Evolutionary conservation across 2,888 invertebrate species (phyloP).

Genomic region (Asteroscopus sphinx): DNA sequence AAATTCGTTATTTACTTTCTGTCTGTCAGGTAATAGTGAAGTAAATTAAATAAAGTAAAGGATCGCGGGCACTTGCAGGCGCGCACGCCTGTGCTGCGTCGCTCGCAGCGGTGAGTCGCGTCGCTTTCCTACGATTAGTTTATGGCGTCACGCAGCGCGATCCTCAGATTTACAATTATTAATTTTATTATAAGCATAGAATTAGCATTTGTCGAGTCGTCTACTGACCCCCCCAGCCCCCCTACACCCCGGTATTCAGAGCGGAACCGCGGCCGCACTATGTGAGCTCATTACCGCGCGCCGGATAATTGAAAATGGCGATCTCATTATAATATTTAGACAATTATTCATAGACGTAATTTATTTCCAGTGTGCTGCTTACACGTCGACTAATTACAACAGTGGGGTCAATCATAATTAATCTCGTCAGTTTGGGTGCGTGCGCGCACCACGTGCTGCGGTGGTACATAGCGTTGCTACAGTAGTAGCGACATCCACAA

Average conservation of each 20-base stretch:
- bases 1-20: slow-evolving; percentile 13
- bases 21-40: background rate
- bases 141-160: slow-evolving; percentile 17
- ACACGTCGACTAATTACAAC: slow-evolving; percentile 58
- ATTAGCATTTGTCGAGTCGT: slow-evolving; percentile 22
- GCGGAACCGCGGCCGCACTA: slow-evolving; percentile 55
- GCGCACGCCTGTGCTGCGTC: background rate
- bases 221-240: background rate
- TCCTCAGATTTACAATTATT: slow-evolving; percentile 9
- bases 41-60: slow-evolving; percentile 2
- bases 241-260: slow-evolving; percentile 30
- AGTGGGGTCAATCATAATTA: slow-evolving; percentile 32
- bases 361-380: slow-evolving; percentile 57
- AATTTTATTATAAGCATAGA: slow-evolving; percentile 5
- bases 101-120: background rate
- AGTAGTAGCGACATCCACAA: background rate
- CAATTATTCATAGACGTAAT: slow-evolving; percentile 70
- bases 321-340: slow-evolving; percentile 75
- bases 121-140: slow-evolving; percentile 18
- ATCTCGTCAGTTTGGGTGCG: slow-evolving; percentile 12
- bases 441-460: slow-evolving; percentile 1
- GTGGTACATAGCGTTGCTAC: too few relatives aligned
- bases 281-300: slow-evolving; percentile 68
- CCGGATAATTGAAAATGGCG: slow-evolving; percentile 71
- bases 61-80: background rate